Percentiles rank a stretch among this genome's conserved stretches.
These are phyloP conservation scores for Chalcis sispes DNA, from an alignment of 2,888 invertebrate species.

Conservation along the genomic window DNA sequence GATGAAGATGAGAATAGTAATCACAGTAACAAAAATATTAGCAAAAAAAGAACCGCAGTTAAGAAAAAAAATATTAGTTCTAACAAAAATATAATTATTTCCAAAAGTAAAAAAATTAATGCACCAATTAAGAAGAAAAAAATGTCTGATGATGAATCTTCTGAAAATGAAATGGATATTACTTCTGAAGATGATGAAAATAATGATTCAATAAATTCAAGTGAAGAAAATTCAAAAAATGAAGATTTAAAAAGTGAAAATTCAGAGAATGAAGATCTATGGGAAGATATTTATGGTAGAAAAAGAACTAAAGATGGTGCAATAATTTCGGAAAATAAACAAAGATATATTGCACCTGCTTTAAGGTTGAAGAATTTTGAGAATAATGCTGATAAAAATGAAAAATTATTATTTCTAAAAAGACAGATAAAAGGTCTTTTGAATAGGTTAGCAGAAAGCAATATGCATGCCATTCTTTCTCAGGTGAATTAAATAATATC, in stretches of 20 bases:
- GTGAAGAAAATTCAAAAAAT: slow-evolving; percentile 61
- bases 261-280: slow-evolving; percentile 67
- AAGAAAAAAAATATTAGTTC: neutral
- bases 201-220: slow-evolving; percentile 53
- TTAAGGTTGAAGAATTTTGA: slow-evolving; percentile 80
- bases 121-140: slow-evolving; percentile 19
- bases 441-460: slow-evolving; percentile 91
- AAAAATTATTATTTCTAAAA: slow-evolving; percentile 82
- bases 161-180: slow-evolving; percentile 20
- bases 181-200: slow-evolving; percentile 53
- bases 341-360: slow-evolving; percentile 91
- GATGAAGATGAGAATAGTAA: neutral
- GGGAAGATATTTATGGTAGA: slow-evolving; percentile 97
- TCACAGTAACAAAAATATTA: neutral
- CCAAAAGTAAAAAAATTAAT: slow-evolving; percentile 12
- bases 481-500: slow-evolving; percentile 69
- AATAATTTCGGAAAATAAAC: slow-evolving; percentile 80
- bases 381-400: slow-evolving; percentile 75
- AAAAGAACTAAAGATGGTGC: slow-evolving; percentile 88
- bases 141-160: neutral
- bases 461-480: slow-evolving; percentile 88
- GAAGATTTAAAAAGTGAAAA: slow-evolving; percentile 59
- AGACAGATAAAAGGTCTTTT: slow-evolving; percentile 91
- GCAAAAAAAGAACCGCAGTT: neutral
- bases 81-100: neutral